A percentile compares a stretch with the other conserved stretches of the same genome.
Conservation (phyloP, 2,888 invertebrate genomes). For the Hirtodrosophila trivittata region DNA sequence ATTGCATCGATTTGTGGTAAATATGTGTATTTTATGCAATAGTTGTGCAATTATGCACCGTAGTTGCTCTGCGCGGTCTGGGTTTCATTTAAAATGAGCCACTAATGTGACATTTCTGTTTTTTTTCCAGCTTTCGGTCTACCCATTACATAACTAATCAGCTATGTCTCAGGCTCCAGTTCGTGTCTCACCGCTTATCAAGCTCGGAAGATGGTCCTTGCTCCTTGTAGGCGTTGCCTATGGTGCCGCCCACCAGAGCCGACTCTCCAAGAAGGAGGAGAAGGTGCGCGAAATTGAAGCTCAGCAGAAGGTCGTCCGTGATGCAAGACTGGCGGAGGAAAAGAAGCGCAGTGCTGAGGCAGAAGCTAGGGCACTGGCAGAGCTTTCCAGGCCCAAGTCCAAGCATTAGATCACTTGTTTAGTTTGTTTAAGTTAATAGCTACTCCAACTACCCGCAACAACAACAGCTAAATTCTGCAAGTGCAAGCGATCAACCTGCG, state of each 20-base stretch:
- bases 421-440: slow-evolving; percentile 54
- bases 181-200: slow-evolving; percentile 92
- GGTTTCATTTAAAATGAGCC: background rate
- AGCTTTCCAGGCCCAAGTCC: slow-evolving; percentile 65
- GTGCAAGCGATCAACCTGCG: slow-evolving; percentile 32
- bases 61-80: too few species aligned
- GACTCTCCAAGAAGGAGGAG: slow-evolving; percentile 88
- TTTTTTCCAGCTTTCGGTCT: slow-evolving; percentile 55
- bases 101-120: slow-evolving; percentile 10
- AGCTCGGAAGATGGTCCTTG: slow-evolving; percentile 92
- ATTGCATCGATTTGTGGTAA: slow-evolving; percentile 62
- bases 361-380: slow-evolving; percentile 76
- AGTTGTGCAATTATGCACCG: background rate
- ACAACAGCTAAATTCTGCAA: slow-evolving; percentile 39
- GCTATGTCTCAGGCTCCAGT: slow-evolving; percentile 86
- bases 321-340: slow-evolving; percentile 89
- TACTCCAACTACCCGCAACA: slow-evolving; percentile 27
- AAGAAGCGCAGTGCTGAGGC: slow-evolving; percentile 87
- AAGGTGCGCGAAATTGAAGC: slow-evolving; percentile 88
- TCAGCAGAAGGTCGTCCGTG: slow-evolving; percentile 88
- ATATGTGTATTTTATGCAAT: slow-evolving; percentile 26
- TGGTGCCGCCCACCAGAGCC: slow-evolving; percentile 89
- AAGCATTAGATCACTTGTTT: slow-evolving; percentile 38
- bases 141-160: slow-evolving; percentile 78
- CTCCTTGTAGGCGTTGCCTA: slow-evolving; percentile 89